Base-by-base conservation (phyloP, 2,797 vertebrate species). In the Brachyalestes nurse region DNA sequence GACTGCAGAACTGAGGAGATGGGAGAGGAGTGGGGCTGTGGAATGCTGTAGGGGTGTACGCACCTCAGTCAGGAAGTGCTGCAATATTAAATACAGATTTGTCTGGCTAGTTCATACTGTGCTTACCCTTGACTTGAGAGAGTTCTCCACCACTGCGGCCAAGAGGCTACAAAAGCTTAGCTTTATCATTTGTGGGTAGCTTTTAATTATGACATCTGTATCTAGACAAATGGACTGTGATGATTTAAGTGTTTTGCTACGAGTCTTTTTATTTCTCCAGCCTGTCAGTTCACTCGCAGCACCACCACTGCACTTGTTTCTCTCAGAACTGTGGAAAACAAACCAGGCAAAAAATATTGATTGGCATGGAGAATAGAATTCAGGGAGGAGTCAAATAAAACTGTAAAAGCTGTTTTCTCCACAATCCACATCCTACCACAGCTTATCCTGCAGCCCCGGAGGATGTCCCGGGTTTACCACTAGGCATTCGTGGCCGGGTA, bases 371-470 rank as follows among this genome's bases (percentile, higher is more conserved):
- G 85, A 81, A 67, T 45, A 78, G 78, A 86, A 84, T 78, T 23
- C 58, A 82, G 86, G 88, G 86, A 58, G 78, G 88, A 79, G 84
- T 81, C 62, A 47, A 60, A 47, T 38, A 57, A 38, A 65, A 86
- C 88, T 87, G 83, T 89, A 85, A 90, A 77, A 86, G 77, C 87
- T 91, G 88, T 91, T 90, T 89, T 86, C 79, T 66, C 53, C 75
- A 86, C 51, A 49, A 55, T 61, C 87, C 88, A 90, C 90, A 92
- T 93, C 91, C 90, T 88, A 80, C 86, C 89, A 86, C 85, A 82
- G 86, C 84, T 85, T 81, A 89, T 84, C 85, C 84, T 85, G 88
- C 28, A 78, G 75, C 66, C 62, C 67, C 74, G 69, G 70, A 64
- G 77, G 80, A 77, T 72, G 70, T 82, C 86, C 82, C 78, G 78